Evolutionary conservation across 2,888 invertebrate genomes (phyloP).

Genomic region (Luperina nickerlii): DNA sequence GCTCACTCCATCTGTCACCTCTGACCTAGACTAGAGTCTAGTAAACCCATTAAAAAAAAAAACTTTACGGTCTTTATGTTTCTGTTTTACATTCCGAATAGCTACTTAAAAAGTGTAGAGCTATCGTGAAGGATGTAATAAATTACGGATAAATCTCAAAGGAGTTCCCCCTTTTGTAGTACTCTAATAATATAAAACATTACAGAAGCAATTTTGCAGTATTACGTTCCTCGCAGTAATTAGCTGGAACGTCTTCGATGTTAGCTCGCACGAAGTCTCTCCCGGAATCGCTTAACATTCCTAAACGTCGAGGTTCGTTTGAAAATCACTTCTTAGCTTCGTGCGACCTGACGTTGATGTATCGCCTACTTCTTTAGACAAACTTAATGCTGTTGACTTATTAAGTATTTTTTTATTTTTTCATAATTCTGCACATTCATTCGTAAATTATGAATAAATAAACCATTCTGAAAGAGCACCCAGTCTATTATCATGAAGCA

Average conservation of each 20-base stretch:
- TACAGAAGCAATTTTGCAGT: conserved; percentile 30
- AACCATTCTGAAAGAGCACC: background rate
- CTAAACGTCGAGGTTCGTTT: conserved; percentile 74
- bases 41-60: too few relatives aligned
- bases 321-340: conserved; percentile 79
- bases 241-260: conserved; percentile 56
- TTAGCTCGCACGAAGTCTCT: conserved; percentile 46
- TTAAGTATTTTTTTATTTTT: conserved; percentile 34
- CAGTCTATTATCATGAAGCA: conserved; percentile 24
- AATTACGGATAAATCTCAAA: conserved; percentile 32
- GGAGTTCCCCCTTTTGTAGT: conserved; percentile 23
- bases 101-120: conserved; percentile 19
- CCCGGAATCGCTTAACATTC: conserved; percentile 78
- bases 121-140: conserved; percentile 22
- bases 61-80: background rate
- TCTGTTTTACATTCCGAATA: conserved; percentile 9
- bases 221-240: conserved; percentile 53
- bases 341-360: conserved; percentile 81
- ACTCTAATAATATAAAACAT: conserved; percentile 31
- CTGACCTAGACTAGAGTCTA: too few relatives aligned
- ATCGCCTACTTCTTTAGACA: conserved; percentile 75
- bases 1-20: too few relatives aligned
- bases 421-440: background rate
- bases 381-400: conserved; percentile 71
- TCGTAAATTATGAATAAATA: conserved; percentile 22